phyloP scores from a whole-genome alignment of 2,797 vertebrate species.

The Lepidocolaptes lacrymiger region DNA sequence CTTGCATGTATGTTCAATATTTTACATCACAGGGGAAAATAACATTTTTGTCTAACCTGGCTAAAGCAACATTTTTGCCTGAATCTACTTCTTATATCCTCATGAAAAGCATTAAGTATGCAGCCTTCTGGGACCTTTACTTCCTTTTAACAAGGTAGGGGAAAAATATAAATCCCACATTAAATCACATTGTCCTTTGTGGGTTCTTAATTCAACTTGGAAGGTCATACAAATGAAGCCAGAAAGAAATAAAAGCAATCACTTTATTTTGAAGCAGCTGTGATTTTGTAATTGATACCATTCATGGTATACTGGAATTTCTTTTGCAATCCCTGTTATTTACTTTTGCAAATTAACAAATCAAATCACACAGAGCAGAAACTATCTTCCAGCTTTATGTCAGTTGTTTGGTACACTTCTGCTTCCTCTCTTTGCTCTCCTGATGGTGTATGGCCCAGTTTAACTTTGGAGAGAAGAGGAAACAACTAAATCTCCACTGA shows the following conservation, averaged over 20 bases:
- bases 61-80: background rate
- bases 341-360: conserved; percentile 19
- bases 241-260: background rate
- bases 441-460: background rate
- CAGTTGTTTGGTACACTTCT: background rate
- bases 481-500: background rate
- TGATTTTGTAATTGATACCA: background rate
- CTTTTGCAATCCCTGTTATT: conserved; percentile 7
- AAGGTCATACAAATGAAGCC: background rate
- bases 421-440: background rate
- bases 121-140: background rate
- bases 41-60: background rate
- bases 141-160: background rate
- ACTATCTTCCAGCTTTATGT: background rate
- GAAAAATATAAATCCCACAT: background rate
- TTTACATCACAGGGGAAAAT: background rate
- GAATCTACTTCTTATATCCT: background rate
- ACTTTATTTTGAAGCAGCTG: conserved; percentile 5
- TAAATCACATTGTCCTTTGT: background rate
- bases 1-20: background rate
- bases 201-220: background rate
- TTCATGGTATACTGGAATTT: background rate
- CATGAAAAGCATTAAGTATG: background rate
- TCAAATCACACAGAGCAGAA: background rate
- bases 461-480: background rate